Evolutionary conservation across 1,140 invertebrate genomes (phyloP), one percentile per base, ranked within the genome.

Genomic region (Bacillus rossius): DNA sequence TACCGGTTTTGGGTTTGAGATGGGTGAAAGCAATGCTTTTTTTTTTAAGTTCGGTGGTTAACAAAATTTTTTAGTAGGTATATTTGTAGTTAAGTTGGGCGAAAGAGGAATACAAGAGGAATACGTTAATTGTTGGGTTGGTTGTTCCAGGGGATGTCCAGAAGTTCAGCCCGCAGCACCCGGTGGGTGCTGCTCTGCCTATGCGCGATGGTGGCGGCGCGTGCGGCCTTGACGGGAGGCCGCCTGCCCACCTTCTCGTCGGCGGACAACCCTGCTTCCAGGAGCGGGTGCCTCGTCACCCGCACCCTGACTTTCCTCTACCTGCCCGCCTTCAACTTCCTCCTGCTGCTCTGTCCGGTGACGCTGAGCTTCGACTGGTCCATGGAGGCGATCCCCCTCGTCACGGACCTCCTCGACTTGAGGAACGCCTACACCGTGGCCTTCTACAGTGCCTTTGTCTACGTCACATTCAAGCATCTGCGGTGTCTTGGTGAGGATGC

Each of bases 301-400:
- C 79, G 91, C 47, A 76, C 87, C 19, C 79, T 94, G 54, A 97
- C 93, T 7, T 96, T 96, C 73, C 76, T 85, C 58, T 95, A 92
- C 70, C 80, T 97, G 50, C 93, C 93, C 1, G 85, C 87, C 7
- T 88, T 94, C 62, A 96, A 95, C 73, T 85, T 91, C 59, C 80
- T 83, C 67, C 81, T 97, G 64, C 73, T 97, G 23, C 68, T 95
- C 2, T 91, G 83, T 66, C 94, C 94, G 8, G 82, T 82, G 61
- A 83, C 84, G 42, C 75, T 97, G 23, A 93, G 92, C 70, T 96
- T 95, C 71, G 94, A 97, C 70, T 97, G 94, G 94, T 94, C 92
- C 2, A 96, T 96, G 94, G 92, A 94, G 63, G 85, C 93, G 1
- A 84, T 97, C 63, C 90, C 92, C 0, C 78, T 89, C 54, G 81